Percentiles rank a stretch among this genome's conserved stretches.
Evolutionary conservation across 2,113 vertebrate species (phyloP).

Genomic region (Dolichallabes microphthalmus): DNA sequence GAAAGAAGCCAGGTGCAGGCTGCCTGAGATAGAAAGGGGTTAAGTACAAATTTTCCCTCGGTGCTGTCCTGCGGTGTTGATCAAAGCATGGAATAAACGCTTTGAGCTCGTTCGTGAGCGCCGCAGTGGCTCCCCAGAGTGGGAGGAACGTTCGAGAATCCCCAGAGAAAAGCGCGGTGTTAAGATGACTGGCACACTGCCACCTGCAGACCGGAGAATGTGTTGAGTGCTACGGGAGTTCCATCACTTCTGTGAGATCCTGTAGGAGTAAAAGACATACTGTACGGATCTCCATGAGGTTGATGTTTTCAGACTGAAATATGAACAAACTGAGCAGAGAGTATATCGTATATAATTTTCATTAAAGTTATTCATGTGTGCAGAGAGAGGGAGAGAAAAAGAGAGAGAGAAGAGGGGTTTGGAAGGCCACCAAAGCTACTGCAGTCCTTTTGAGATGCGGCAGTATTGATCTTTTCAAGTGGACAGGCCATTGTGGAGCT

Average conservation of each 20-base stretch:
- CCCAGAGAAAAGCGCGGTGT: conserved; percentile 26
- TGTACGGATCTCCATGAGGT: background rate
- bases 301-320: background rate
- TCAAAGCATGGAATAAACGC: conserved; percentile 42
- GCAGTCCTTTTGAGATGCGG: conserved; percentile 35
- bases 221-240: conserved; percentile 35
- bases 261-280: background rate
- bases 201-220: conserved; percentile 48
- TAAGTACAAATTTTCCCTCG: conserved; percentile 28
- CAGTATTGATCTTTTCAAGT: conserved; percentile 51
- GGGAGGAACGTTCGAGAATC: conserved; percentile 46
- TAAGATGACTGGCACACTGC: conserved; percentile 46
- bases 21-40: conserved; percentile 11
- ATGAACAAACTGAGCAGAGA: background rate
- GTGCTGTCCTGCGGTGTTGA: conserved; percentile 37
- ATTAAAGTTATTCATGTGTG: conserved; percentile 2
- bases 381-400: background rate
- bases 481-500: conserved; percentile 32
- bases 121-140: conserved; percentile 23
- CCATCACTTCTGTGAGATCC: conserved; percentile 13
- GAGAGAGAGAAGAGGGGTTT: conserved; percentile 6
- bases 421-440: conserved; percentile 26
- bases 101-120: conserved; percentile 27
- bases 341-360: background rate
- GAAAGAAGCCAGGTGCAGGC: conserved; percentile 3